Evolutionary conservation across 2,797 vertebrate species (phyloP).

Genomic region (Lophotriccus pileatus): DNA sequence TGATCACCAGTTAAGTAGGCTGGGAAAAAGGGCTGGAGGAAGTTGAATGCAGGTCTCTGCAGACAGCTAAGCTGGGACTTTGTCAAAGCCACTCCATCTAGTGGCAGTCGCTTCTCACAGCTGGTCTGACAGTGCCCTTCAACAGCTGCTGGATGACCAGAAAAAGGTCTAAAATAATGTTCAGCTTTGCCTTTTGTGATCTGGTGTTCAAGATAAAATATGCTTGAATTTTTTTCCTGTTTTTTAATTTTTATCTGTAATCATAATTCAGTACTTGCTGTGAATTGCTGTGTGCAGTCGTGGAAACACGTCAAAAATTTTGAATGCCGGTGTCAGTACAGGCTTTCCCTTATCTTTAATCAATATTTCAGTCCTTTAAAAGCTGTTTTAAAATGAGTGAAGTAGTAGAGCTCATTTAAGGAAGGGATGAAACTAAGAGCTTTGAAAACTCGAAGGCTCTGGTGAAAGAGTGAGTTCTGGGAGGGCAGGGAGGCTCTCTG

Average conservation of each 20-base stretch:
- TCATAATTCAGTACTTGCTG: neutral
- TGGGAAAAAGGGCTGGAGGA: neutral
- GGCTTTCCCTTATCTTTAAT: neutral
- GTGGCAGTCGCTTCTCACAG: conserved; percentile 54
- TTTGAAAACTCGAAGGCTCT: neutral
- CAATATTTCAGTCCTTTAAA: neutral
- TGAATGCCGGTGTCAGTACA: rapidly evolving
- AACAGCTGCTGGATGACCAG: neutral
- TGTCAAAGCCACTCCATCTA: conserved; percentile 69
- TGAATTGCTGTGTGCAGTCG: neutral
- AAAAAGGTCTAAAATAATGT: neutral
- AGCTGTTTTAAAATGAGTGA: neutral
- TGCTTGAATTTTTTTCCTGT: neutral
- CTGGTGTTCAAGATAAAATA: neutral
- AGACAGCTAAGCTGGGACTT: neutral
- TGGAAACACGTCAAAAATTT: neutral
- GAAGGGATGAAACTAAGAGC: neutral
- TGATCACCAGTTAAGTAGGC: neutral
- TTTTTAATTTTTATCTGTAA: neutral
- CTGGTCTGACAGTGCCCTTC: conserved; percentile 2
- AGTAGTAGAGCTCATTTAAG: neutral
- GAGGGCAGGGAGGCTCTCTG: neutral
- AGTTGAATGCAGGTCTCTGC: neutral
- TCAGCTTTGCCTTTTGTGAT: neutral
- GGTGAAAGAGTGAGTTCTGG: neutral